A percentile compares a stretch with the other conserved stretches of the same genome.
Evolutionary conservation across 2,113 vertebrate species (phyloP).

Genomic region (Proterorhinus semilunaris): DNA sequence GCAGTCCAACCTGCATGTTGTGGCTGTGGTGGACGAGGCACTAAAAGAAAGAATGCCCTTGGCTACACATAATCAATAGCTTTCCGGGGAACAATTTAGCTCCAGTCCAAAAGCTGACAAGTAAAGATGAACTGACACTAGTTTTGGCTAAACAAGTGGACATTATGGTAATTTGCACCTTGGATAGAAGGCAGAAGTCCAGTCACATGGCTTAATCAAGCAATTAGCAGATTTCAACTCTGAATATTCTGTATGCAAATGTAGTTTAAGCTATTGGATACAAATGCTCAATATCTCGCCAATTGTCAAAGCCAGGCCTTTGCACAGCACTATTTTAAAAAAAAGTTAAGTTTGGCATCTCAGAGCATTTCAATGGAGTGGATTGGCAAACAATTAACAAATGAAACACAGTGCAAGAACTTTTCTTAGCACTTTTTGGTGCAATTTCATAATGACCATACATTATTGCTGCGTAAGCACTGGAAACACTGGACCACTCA

Average conservation of each 20-base stretch:
- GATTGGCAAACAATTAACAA: not conserved
- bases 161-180: not conserved
- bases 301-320: not conserved
- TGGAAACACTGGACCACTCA: not conserved
- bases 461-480: not conserved
- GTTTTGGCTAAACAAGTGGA: slow-evolving; percentile 27
- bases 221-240: not conserved
- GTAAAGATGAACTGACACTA: slow-evolving; percentile 19
- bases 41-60: slow-evolving; percentile 41
- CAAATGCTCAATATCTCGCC: not conserved
- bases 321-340: not conserved
- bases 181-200: not conserved
- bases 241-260: not conserved
- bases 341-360: not conserved
- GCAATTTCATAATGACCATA: not conserved
- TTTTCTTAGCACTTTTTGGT: not conserved
- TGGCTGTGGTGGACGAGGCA: slow-evolving; percentile 40
- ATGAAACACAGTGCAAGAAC: not conserved
- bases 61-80: slow-evolving; percentile 26
- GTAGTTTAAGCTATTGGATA: not conserved
- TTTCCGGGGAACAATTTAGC: slow-evolving; percentile 36
- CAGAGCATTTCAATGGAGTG: not conserved
- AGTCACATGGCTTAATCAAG: not conserved
- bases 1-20: slow-evolving; percentile 25
- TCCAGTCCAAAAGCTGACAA: slow-evolving; percentile 25